Conservation (phyloP, 2,113 vertebrate genomes). For the Brachyhypopomus occidentalis region DNA sequence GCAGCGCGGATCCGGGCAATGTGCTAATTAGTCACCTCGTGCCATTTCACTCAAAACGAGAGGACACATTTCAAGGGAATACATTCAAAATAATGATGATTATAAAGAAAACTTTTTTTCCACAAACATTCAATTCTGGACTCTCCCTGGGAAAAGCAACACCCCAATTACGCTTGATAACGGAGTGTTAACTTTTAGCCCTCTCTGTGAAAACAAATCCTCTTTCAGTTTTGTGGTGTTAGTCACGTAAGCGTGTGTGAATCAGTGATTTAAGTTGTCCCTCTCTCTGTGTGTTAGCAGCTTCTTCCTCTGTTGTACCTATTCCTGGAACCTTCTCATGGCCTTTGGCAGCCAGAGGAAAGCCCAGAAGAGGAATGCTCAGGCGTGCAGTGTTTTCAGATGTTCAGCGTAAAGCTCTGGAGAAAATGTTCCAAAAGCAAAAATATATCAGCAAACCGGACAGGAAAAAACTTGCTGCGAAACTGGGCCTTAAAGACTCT, state of each 20-base stretch:
- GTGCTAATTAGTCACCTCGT: conserved; percentile 96
- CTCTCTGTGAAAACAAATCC: background rate
- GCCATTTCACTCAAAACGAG: conserved; percentile 80
- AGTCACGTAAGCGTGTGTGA: conserved; percentile 4
- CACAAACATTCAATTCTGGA: conserved; percentile 5
- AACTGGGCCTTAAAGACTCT: conserved; percentile 93
- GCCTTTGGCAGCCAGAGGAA: conserved; percentile 89
- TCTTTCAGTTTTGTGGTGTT: background rate
- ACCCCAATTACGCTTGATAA: conserved; percentile 27
- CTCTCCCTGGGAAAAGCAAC: conserved; percentile 29
- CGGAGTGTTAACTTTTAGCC: conserved; percentile 35
- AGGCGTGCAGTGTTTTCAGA: conserved; percentile 95
- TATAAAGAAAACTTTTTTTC: conserved; percentile 31
- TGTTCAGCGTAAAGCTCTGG: conserved; percentile 93
- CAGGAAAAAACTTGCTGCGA: conserved; percentile 91
- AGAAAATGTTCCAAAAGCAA: conserved; percentile 99
- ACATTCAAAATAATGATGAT: conserved; percentile 23
- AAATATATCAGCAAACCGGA: conserved; percentile 99
- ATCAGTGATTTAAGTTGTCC: conserved; percentile 17
- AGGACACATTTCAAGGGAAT: conserved; percentile 56
- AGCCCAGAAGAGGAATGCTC: conserved; percentile 94
- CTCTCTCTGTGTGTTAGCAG: conserved; percentile 62
- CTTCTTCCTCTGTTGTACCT: conserved; percentile 86
- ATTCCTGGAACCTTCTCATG: conserved; percentile 96
- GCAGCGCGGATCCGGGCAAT: conserved; percentile 72